Evolutionary conservation across 2,113 vertebrate genomes (phyloP), one percentile per base, ranked within the genome.

Genomic region (Neopipo cinnamomea): DNA sequence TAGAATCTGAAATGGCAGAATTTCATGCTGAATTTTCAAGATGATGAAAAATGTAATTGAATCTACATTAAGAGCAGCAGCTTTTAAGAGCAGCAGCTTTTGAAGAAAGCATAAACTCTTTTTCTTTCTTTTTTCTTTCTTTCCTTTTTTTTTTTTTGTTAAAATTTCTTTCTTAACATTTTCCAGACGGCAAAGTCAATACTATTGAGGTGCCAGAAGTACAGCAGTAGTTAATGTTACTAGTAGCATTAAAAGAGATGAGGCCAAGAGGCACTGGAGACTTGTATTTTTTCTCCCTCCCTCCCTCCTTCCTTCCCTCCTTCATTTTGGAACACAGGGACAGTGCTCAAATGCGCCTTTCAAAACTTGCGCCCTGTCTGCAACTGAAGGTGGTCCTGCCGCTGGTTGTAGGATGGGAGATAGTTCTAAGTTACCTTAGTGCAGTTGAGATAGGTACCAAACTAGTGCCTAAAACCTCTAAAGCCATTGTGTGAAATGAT

Each of bases 1-100:
- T 90, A 86, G 42, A 91, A 88, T 24, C 37, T 65, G 53, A 89
- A 93, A 71, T 9, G 72, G 46, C 14, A 71, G 50, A 83, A 91
- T 85, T 70, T 44, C 53, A 25, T 44, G 21, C 24, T 88, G 73
- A 89, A 65, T 82, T 81, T 85, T 91, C 41, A 85, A 30, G 30
- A 58, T 85, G 12, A 80, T 89, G 75, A 96, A 96, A 97, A 91
- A 79, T 67, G 82, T 78, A 72, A 80, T 96, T 91, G 11, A 74
- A 77, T 71, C 53, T 77, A 71, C 17, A 83, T 86, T 77, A 82
- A 67, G 42, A 96, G 85, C 82, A 97, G 94, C 70, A 70, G 31
- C 42, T 56, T 79, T 19, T 92, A 76, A 61, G 47, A 95, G 88
- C 79, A 97, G 89, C 59, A 78, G 28, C 42, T 68, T 85, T 30